Percentiles rank a stretch among this genome's conserved stretches.
Conservation (phyloP, 2,888 invertebrate genomes). For the Sepioteuthis lessoniana region DNA sequence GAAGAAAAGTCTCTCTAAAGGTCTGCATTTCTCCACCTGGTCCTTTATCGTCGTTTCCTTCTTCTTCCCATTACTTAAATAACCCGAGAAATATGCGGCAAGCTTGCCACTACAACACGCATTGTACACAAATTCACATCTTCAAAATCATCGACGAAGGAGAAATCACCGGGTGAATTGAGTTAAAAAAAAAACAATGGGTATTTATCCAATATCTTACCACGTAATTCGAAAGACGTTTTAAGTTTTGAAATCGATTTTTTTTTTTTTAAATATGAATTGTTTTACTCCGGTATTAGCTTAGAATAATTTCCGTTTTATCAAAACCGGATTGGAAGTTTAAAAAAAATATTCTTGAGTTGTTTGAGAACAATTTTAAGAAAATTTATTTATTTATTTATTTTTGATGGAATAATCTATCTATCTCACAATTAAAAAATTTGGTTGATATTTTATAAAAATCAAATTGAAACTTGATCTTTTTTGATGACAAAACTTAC, state of each 20-base stretch:
- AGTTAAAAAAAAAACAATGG: not conserved
- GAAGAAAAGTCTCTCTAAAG: not conserved
- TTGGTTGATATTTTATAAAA: no score
- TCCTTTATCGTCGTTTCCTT: not conserved
- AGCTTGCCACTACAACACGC: not conserved
- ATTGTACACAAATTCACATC: not conserved
- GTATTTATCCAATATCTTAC: not conserved
- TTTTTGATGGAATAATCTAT: no score
- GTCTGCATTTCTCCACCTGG: not conserved
- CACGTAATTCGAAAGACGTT: not conserved
- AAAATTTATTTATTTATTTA: no score
- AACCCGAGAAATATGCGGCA: not conserved
- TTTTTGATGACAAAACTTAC: no score
- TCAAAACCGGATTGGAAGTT: not conserved
- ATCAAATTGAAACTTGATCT: no score
- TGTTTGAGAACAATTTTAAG: no score
- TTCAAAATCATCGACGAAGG: not conserved
- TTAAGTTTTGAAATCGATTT: not conserved
- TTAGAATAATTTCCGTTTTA: not conserved
- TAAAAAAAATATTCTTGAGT: no score
- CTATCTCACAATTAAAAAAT: no score
- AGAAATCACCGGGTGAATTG: not conserved
- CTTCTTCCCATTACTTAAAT: not conserved
- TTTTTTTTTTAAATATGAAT: not conserved
- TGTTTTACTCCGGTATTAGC: not conserved